A percentile compares a stretch with the other conserved stretches of the same genome.
phyloP scores from a whole-genome alignment of 2,888 invertebrate genomes.

The Crossocerus cetratus region DNA sequence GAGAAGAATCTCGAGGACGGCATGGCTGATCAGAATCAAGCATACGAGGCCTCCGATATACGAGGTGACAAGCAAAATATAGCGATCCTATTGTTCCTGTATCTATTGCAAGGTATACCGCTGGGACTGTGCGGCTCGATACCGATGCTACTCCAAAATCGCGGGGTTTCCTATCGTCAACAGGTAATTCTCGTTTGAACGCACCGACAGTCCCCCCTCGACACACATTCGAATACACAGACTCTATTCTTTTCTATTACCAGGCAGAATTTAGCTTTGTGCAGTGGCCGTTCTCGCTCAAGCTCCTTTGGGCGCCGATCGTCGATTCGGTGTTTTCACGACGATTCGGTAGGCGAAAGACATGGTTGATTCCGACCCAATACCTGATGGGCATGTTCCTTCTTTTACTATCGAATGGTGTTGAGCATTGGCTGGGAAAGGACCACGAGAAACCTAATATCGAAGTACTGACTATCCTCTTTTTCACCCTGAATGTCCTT shows the following conservation, averaged over 20 bases:
- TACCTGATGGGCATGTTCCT: constrained; percentile 94
- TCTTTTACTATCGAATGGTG: constrained; percentile 88
- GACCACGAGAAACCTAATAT: constrained; percentile 83
- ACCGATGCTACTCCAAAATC: constrained; percentile 96
- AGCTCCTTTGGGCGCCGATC: constrained; percentile 98
- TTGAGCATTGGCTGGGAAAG: constrained; percentile 88
- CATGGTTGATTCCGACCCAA: constrained; percentile 96
- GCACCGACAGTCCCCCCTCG: neutral
- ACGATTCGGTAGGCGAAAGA: constrained; percentile 94
- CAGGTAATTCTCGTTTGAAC: constrained; percentile 80
- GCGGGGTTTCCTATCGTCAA: constrained; percentile 94
- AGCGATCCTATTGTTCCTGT: constrained; percentile 92
- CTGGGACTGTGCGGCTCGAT: constrained; percentile 95
- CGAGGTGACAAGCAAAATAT: constrained; percentile 89
- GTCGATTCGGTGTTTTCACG: constrained; percentile 94
- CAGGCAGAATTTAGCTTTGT: constrained; percentile 95
- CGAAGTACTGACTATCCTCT: constrained; percentile 87
- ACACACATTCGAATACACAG: neutral
- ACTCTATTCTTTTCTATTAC: neutral
- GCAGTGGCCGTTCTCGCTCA: constrained; percentile 94
- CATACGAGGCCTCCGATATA: constrained; percentile 66
- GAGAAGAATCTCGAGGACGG: constrained; percentile 41
- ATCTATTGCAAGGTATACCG: constrained; percentile 96
- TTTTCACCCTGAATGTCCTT: constrained; percentile 95
- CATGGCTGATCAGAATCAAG: constrained; percentile 18